Base-by-base conservation (phyloP, 2,888 invertebrate species). In the Apotomis turbidana region DNA sequence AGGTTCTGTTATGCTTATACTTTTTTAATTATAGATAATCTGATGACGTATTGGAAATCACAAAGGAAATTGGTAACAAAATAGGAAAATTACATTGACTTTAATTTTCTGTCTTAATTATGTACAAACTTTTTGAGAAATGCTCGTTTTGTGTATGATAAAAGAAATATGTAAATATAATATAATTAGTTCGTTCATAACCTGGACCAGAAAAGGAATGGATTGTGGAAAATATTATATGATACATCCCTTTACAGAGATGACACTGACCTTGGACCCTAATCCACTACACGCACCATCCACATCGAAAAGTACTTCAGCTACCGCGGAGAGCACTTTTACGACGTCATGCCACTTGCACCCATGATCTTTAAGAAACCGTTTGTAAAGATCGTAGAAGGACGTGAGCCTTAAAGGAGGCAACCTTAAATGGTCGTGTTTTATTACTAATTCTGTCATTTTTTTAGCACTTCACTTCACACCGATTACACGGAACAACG, bases 291-390 rank as follows among this genome's bases (percentile, higher is more conserved):
- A 91, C 74, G 89, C 89, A 80, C 87, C 89, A 79, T 93, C 93
- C 76, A 91, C 88, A 84, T 92, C 91, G 80, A 93, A 93, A 79
- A 93, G 88, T 75, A 93, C 86, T 79, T 94, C 93, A 66, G 91
- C 90, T 59, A 93, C 82, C 58, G 90, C 87, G 69, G 87, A 85
- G 76, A 94, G 84, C 62, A 93, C 83, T 86, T 93, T 93, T 64
- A 91, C 83, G 76, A 94, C 83, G 83, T 93, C 93, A 79, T 91
- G 92, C 93, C 93, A 94, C 80, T 90, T 90, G 85, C 91, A 93
- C 74, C 90, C 88, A 83, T 92, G 91, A 76, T 92, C 92, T 86
- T 93, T 91, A 76, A 93, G 88, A 84, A 93, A 89, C 78, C 89
- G 86, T 80, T 89, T 92, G 83, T 93, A 93, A 58, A 93, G 84